Evolutionary conservation across 2,888 invertebrate genomes (phyloP).

Genomic region (Eudasyphora cyanicolor): DNA sequence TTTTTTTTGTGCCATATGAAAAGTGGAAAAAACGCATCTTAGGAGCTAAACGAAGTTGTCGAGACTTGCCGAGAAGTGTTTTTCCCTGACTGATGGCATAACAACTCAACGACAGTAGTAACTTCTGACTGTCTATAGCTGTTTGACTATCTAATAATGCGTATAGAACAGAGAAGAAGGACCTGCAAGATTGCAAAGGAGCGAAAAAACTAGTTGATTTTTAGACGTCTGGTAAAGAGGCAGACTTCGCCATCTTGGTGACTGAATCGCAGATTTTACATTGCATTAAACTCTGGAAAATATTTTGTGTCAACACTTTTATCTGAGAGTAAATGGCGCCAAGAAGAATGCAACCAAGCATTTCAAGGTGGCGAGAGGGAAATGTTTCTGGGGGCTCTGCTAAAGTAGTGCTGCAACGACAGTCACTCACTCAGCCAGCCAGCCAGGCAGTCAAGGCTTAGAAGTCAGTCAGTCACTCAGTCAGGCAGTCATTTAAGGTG

Average conservation of each 20-base stretch:
- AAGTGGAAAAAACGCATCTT: neutral
- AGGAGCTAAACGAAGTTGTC: neutral
- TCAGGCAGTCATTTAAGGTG: constrained; percentile 51
- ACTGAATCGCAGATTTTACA: neutral
- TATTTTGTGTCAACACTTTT: constrained; percentile 66
- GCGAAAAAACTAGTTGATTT: neutral
- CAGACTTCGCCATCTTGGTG: neutral
- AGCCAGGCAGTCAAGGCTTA: neutral
- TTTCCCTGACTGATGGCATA: neutral
- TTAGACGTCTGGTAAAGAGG: neutral
- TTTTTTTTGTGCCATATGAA: neutral
- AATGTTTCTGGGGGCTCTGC: constrained; percentile 28
- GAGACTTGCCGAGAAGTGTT: neutral
- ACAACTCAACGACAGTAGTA: neutral
- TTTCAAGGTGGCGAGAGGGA: neutral
- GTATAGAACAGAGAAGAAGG: neutral
- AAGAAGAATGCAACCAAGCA: constrained; percentile 12
- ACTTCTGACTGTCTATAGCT: constrained; percentile 10
- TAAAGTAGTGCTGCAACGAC: constrained; percentile 41
- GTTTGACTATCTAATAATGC: constrained; percentile 7
- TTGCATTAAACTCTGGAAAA: constrained; percentile 59
- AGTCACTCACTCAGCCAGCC: constrained; percentile 50
- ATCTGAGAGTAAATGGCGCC: constrained; percentile 58
- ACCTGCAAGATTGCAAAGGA: neutral
- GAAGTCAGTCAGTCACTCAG: neutral